Evolutionary conservation across 2,888 invertebrate genomes (phyloP).

Genomic region (Macropis europaea): DNA sequence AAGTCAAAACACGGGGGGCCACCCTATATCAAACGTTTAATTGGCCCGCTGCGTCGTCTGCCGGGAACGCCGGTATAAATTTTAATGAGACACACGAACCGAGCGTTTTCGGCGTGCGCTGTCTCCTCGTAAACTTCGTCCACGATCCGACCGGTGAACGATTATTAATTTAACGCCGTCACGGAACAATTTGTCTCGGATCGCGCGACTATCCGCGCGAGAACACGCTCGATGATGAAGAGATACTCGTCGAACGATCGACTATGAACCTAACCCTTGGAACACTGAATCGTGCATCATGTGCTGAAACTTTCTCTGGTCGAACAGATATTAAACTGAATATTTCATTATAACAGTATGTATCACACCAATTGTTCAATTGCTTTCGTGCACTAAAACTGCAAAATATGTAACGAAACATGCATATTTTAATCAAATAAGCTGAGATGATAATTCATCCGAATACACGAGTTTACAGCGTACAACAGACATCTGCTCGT

Average conservation of each 20-base stretch:
- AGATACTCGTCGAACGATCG: neutral
- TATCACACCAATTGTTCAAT: no score
- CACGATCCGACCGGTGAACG: neutral
- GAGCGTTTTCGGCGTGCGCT: neutral
- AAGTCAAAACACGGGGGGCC: slow-evolving; percentile 54
- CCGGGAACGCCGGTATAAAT: slow-evolving; percentile 58
- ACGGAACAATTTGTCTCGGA: slow-evolving; percentile 9
- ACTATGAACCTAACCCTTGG: no score
- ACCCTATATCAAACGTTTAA: slow-evolving; percentile 63
- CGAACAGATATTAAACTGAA: no score
- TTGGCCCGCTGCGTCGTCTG: slow-evolving; percentile 55
- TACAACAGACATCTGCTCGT: no score
- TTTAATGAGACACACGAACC: slow-evolving; percentile 49
- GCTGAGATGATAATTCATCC: no score
- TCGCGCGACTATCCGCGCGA: neutral
- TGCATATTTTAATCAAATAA: no score
- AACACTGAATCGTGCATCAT: no score
- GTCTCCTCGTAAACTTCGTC: neutral
- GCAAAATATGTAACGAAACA: no score
- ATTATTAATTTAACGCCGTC: slow-evolving; percentile 38
- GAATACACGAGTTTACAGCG: no score
- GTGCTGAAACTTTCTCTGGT: no score
- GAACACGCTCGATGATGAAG: neutral
- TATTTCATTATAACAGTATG: no score
- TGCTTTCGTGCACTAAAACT: no score